Conservation (phyloP, 2,888 invertebrate species). For the Xestia ashworthii region DNA sequence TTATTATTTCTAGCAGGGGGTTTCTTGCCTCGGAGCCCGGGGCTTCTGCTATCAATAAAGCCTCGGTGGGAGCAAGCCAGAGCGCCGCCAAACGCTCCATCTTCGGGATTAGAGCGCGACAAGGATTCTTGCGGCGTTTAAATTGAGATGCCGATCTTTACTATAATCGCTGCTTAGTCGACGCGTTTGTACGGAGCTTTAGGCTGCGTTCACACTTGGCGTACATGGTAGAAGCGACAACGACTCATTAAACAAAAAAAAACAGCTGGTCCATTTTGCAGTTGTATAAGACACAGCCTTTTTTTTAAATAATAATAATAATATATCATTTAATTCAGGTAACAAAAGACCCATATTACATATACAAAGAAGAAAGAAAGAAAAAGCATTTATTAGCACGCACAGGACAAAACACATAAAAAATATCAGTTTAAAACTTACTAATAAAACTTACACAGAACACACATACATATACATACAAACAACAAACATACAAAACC, state of each 20-base stretch:
- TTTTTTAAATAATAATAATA: no score
- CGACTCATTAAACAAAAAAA: neutral
- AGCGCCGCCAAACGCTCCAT: slow-evolving; percentile 79
- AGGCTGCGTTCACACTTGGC: neutral
- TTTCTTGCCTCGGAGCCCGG: slow-evolving; percentile 60
- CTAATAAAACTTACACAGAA: no score
- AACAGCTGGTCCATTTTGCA: no score
- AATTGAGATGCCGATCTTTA: slow-evolving; percentile 86
- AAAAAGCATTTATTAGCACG: no score
- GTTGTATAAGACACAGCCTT: no score
- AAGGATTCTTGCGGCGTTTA: slow-evolving; percentile 79
- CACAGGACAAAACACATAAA: no score
- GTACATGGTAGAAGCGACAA: neutral
- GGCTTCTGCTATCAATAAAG: slow-evolving; percentile 75
- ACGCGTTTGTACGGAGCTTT: slow-evolving; percentile 75
- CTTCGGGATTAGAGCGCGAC: slow-evolving; percentile 81
- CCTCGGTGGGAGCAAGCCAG: slow-evolving; percentile 67
- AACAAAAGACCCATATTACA: no score
- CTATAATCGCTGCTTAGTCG: slow-evolving; percentile 79
- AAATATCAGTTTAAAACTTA: no score
- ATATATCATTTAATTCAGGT: no score
- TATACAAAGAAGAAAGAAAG: no score
- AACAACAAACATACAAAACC: no score
- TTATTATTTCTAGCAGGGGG: slow-evolving; percentile 68
- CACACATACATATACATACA: no score